Evolutionary conservation across 2,888 invertebrate genomes (phyloP), one percentile per base, ranked within the genome.

Genomic region (Morpho deidamia): DNA sequence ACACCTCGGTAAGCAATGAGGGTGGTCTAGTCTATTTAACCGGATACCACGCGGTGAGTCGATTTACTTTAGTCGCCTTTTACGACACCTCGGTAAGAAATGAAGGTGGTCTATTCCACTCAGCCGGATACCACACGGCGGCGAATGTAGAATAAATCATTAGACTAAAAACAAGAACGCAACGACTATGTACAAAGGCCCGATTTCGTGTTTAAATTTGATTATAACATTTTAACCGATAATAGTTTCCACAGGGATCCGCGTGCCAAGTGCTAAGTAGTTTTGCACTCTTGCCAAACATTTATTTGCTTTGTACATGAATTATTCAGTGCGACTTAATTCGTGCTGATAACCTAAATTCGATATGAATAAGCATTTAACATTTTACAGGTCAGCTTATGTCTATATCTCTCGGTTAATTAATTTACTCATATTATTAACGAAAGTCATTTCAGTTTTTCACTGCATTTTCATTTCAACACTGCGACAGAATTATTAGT

Each of bases 231-330:
- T 60, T 62, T 54, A 59, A 60, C 58, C 56, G 60, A 59, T 60
- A 64, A 61, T 61, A 59, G 60, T 56, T 61, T 56, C 53, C 42
- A 52, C 48, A 44, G 51, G 47, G 49, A 49, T 55, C 46, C 23
- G 51, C 32, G 55, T 65, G 65, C 66, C 65, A 67, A 65, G 58
- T 48, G 62, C 62, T 62, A 62, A 67, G 64, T 64, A 60, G 61
- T 57, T 58, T 49, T 57, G 60, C 53, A 53, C 51, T 53, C 55
- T 53, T 63, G 64, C 62, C 64, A 64, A 65, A 59, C 60, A 54
- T 56, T 56, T 58, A 60, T 55, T 47, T 52, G 52, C 41, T 54
- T 43, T 54, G 53, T 58, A 58, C 55, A 58, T 49, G 55, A 48
- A 51, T 56, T 53, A 50, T 51, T 46, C 51, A 46, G 14, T 42